Base-by-base conservation (phyloP, 37 sponge, comb jelly and placozoan species). In the Diacarnus erythraeanus region DNA sequence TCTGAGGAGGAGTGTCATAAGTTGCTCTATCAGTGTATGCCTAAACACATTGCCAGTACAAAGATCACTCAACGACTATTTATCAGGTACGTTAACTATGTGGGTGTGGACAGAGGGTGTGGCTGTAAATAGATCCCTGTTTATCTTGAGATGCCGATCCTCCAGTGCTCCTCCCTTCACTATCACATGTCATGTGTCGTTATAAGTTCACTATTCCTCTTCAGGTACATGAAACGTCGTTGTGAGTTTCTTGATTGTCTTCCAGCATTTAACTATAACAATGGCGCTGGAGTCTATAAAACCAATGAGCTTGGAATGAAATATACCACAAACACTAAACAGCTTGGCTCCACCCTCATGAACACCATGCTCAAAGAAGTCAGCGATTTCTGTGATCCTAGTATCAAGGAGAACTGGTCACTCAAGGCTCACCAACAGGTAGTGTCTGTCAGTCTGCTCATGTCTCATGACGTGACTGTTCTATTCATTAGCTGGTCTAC, bases 311-410 rank as follows among this genome's bases (percentile, higher is more conserved):
- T 34, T 42, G 94, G 83, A 47, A 22, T 59, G 33, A 60, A 80
- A 51, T 42, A 60, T 38, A 25, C 39, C 31, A 83, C 81, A 15
- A 69, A 91, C 47, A 95, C 95, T 1, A 44, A 43, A 9, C 47
- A 86, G 43, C 88, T 95, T 38, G 95, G 95, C 4, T 91, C 92
- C 18, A 89, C 87, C 54, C 78, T 95, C 57, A 81, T 95, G 90
- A 36, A 27, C 30, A 83, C 89, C 26, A 95, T 95, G 95, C 75
- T 95, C 39, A 78, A 74, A 44, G 95, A 95, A 47, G 92, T 91
- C 29, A 59, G 43, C 17, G 74, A 85, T 38, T 86, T 95, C 64
- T 95, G 92, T 78, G 73, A 90, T 38, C 85, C 92, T 29, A 64
- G 47, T n/a, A 83, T 86, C 64, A 82, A 80, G 59, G 78, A 79